Evolutionary conservation across 2,888 invertebrate genomes (phyloP).

Genomic region (Trichogramma evanescens): DNA sequence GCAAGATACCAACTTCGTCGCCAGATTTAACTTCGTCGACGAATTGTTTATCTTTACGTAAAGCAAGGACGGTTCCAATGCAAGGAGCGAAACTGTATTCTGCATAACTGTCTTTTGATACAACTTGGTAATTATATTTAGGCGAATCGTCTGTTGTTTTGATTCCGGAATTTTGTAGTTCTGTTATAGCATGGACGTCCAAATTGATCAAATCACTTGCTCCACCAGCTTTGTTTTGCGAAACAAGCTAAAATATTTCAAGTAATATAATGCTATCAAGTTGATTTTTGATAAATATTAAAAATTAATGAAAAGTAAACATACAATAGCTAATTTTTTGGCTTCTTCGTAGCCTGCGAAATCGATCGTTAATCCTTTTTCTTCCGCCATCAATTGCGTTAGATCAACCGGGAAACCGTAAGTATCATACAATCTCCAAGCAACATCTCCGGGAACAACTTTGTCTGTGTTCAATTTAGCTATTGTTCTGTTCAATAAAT

Average conservation of each 20-base stretch:
- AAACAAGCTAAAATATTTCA: conserved; percentile 54
- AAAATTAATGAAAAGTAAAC: conserved; percentile 1
- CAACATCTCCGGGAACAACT: conserved; percentile 86
- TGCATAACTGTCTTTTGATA: conserved; percentile 58
- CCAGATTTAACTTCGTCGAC: conserved; percentile 75
- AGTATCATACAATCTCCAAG: conserved; percentile 97
- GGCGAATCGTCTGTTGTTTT: conserved; percentile 81
- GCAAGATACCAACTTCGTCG: conserved; percentile 83
- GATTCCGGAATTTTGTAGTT: conserved; percentile 72
- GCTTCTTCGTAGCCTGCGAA: conserved; percentile 86
- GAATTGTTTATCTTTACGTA: conserved; percentile 76
- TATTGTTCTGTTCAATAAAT: conserved; percentile 84
- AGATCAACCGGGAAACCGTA: conserved; percentile 98
- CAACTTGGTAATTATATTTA: conserved; percentile 81
- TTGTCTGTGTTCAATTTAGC: conserved; percentile 66
- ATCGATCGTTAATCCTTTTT: conserved; percentile 81
- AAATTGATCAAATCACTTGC: conserved; percentile 79
- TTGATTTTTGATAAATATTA: neutral
- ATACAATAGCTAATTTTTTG: conserved; percentile 75
- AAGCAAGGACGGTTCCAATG: conserved; percentile 70
- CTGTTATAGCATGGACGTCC: conserved; percentile 90
- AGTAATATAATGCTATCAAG: neutral
- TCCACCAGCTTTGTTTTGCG: conserved; percentile 78
- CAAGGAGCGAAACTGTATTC: conserved; percentile 71
- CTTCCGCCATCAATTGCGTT: conserved; percentile 96